phyloP scores from a whole-genome alignment of 2,888 invertebrate genomes.

The Melinaea marsaeus region DNA sequence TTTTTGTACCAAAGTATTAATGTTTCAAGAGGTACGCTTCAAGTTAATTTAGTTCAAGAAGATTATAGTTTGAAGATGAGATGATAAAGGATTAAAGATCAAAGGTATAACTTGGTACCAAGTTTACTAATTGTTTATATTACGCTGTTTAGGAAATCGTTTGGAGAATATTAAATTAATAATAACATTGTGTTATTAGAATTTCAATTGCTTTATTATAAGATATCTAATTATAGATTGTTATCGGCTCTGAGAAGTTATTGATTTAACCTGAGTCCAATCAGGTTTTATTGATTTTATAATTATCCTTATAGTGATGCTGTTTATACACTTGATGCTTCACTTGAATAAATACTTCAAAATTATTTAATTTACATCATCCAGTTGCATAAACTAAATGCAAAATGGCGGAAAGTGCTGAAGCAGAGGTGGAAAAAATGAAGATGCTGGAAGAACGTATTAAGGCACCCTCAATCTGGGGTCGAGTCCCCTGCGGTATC shows the following conservation, averaged over 20 bases:
- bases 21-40: conserved; percentile 10
- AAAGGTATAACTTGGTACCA: conserved; percentile 16
- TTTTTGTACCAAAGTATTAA: background rate
- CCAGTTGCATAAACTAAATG: background rate
- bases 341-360: too few relatives aligned
- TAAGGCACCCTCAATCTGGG: conserved; percentile 71
- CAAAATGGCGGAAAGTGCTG: conserved; percentile 55
- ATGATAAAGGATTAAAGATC: conserved; percentile 15
- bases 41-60: conserved; percentile 23
- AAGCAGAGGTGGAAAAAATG: conserved; percentile 62
- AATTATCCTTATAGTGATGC: too few relatives aligned
- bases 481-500: conserved; percentile 58
- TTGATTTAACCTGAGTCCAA: too few relatives aligned
- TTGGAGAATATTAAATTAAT: background rate
- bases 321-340: background rate
- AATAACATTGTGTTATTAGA: background rate
- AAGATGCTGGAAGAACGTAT: conserved; percentile 64
- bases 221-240: background rate
- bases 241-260: too few relatives aligned
- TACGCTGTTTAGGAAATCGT: background rate
- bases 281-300: too few relatives aligned
- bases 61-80: conserved; percentile 18
- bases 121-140: conserved; percentile 4
- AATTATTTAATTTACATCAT: background rate
- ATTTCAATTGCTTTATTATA: background rate